Evolutionary conservation across 2,113 vertebrate genomes (phyloP), one percentile per base, ranked within the genome.

Genomic region (Tachuris rubrigastra): DNA sequence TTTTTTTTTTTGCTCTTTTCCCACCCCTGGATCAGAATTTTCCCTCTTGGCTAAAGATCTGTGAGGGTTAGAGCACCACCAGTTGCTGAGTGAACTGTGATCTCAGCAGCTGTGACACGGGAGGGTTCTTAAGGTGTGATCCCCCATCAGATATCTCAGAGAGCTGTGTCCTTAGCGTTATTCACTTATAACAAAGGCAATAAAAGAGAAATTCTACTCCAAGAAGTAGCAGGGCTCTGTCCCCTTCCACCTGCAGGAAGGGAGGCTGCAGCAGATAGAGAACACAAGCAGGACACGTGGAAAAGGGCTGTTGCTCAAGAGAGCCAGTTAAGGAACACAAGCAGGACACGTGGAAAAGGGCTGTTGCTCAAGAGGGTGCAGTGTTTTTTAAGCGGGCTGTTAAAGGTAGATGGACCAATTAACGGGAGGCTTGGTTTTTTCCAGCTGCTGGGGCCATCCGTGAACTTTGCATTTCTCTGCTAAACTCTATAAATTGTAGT

Each of bases 381-480:
- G 42, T 31, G n/a, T 55, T 50, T 28, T 22, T 60, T 13, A 12
- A n/a, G 23, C 25, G 50, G 62, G 1, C 28, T 59, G 15, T 17
- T 86, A 27, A 53, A 83, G 58, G 28, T 2, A 68, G 39, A 15
- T 2, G 15, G 42, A 6, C 16, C 13, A 42, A 28, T 63, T 20
- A 42, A 4, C 23, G 9, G 4, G 4, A 6, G 17, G 9, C 44
- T 65, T 87, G 37, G 6, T 35, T 66, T 44, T 67, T 18, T 68
- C 41, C 1, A 4, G 23, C 56, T 62, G 50, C 59, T 41, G 23
- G 52, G 41, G 27, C 2, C 10, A 75, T 46, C 82, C 49, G 5
- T 91, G 93, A 94, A 93, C 96, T 96, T 96, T 88, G 92, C 67
- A 24, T 91, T 68, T 83, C 52, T 44, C 53, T 69, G 89, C 81